Evolutionary conservation across 2,888 invertebrate species (phyloP), one percentile per base, ranked within the genome.

Genomic region (Iselma pallidipennis): DNA sequence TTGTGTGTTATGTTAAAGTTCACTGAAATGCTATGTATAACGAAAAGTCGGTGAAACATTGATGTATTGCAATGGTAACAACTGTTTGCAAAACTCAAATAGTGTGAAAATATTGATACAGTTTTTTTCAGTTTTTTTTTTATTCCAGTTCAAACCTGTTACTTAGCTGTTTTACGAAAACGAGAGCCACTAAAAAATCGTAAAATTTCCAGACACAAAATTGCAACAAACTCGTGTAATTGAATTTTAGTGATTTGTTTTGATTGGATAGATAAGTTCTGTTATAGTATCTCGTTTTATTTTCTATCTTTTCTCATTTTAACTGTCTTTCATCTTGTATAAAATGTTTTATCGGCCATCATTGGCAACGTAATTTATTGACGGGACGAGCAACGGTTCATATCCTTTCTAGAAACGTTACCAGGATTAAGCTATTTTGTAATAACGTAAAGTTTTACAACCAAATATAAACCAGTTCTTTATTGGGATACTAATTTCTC

Each of bases 401-500:
- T 45, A 45, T 23, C 45, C 19, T 21, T 23, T 21, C 45, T 19
- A 19, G 42, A 2, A 42, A 42, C 42, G 45, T 12, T 45, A 45
- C 21, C 12, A 23, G 23, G 45, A 45, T 45, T 45, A 45, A 45
- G 23, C 21, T 4, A 45, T 23, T 21, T 6, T n/a, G n/a, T n/a
- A n/a, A n/a, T n/a, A n/a, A 21, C n/a, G 23, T 23, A 42, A 42
- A 42, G 45, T 63, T 63, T 63, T 63, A 63, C 63, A 49, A 52
- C 57, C 59, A 58, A 61, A 61, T 57, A 55, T 59, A 57, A 61
- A 61, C 54, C 7, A 2, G n/a, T 56, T 56, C 53, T 51, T 63
- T 63, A 63, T 63, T 55, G 55, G 37, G 52, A 56, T 49, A 63
- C 59, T 59, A 63, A 63, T 63, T 63, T 52, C 6, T 14, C n/a